Evolutionary conservation across 1,140 invertebrate genomes (phyloP), one percentile per base, ranked within the genome.

Genomic region (Drosophila repletoides): DNA sequence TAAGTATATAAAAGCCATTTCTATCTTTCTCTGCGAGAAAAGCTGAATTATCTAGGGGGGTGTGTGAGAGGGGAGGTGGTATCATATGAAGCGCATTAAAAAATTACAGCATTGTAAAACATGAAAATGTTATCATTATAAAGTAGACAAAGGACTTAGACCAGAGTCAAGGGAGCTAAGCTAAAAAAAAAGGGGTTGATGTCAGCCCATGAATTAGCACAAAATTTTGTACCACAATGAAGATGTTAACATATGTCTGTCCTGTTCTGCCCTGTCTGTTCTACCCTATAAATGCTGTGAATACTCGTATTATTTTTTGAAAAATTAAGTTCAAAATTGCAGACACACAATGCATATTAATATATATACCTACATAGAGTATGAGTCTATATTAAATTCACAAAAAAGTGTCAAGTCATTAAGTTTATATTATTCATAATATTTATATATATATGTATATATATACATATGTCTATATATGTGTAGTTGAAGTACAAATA

Each of bases 71-170:
- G 36, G 49, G 14, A 22, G 55, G 5, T 40, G 60, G 41, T 49
- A 12, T 49, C 71, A 65, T 60, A 72, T 79, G 49, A 41, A 55
- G 53, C 48, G 34, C 67, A 66, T 66, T 69, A 63, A 58, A 69
- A 75, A 76, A 75, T 86, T 84, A 86, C 58, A 75, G 69, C 71
- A 75, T 68, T 86, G 80, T 84, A 68, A 80, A 59, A 84, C 79
- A 84, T 43, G 79, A 79, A 86, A 84, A 84, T 79, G 80, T 84
- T 86, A 84, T 84, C 80, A 84, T 86, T 84, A 84, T 84, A 86
- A 84, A 84, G 52, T 86, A 86, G 80, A 86, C 76, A 86, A 83
- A 67, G 41, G 61, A 41, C 80, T 53, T 15, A 55, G 48, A 53
- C 46, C 53, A 46, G 40, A 69, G 66, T 21, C 55, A 26, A 21